Base-by-base conservation (phyloP, 2,113 vertebrate species). In the Laticauda laticaudata region DNA sequence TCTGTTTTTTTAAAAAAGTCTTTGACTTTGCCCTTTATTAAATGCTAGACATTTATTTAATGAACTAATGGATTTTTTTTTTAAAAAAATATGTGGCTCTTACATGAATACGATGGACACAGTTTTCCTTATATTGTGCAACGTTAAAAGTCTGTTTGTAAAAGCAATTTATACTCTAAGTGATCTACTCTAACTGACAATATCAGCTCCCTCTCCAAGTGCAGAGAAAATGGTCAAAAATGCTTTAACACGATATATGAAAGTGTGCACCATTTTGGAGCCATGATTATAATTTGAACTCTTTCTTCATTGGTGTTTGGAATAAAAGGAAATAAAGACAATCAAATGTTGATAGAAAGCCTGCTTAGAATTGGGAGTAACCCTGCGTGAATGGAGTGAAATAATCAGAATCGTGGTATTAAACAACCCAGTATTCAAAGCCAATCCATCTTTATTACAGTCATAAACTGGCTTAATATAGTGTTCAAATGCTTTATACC, bases 111-210 rank as follows among this genome's bases (percentile, higher is more conserved):
- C 64, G 1, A 94, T 53, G 93, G 1, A 5, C 57, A 75, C 64
- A 81, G 11, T 90, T 96, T 75, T 90, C 34, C 75, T 93, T 95
- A 90, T 86, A 64, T 88, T 91, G 93, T 23, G 51, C 20, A 29
- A 8, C 26, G 1, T 54, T 91, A 94, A 91, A 94, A 43, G 88
- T 92, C 89, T 3, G 85, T 94, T 90, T 94, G n/a, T 39, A 96
- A 95, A 94, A 96, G 61, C 59, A 93, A 69, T 85, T 57, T 88
- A 39, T 91, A 81, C 91, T 55, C 89, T 8, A 91, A 95, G 87
- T 59, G 59, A 93, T 75, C 87, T 61, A n/a, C 0, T 4, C n/a
- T 24, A 88, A 56, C 45, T 54, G 93, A 89, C 95, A 94, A 93
- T 39, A 45, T 87, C 69, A 94, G 0, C 0, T 90, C 20, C 92